A percentile compares a stretch with the other conserved stretches of the same genome.
Conservation (phyloP, 2,888 invertebrate species). For the Yponomeuta evonymella region DNA sequence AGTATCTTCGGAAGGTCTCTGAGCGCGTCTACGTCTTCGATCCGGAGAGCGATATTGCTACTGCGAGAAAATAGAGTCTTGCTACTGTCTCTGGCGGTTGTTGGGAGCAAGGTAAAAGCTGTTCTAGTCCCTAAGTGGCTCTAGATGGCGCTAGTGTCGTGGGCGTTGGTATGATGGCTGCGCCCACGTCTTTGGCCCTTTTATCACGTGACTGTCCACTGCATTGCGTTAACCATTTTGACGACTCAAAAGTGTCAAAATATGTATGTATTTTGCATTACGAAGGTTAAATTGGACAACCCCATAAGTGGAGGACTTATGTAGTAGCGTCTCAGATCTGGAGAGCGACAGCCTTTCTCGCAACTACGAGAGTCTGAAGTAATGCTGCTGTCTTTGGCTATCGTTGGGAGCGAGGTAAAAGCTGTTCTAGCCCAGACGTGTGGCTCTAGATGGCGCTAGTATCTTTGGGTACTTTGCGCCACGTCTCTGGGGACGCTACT, state of each 20-base stretch:
- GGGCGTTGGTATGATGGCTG: constrained; percentile 85
- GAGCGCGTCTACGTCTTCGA: constrained; percentile 80
- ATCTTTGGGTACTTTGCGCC: too few species aligned
- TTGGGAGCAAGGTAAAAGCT: constrained; percentile 76
- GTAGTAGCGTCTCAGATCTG: constrained; percentile 54
- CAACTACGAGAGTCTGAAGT: constrained; percentile 82
- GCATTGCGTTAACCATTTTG: too few species aligned
- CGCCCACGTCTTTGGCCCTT: constrained; percentile 76
- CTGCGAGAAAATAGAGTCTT: constrained; percentile 83
- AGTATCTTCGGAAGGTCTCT: too few species aligned
- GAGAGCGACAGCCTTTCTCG: constrained; percentile 72
- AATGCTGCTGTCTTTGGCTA: constrained; percentile 82
- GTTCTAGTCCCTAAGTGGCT: neutral
- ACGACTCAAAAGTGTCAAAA: too few species aligned
- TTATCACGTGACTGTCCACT: too few species aligned
- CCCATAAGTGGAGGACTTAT: too few species aligned
- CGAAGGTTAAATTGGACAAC: too few species aligned
- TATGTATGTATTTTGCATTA: too few species aligned
- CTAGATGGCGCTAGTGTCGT: neutral
- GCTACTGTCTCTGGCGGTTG: constrained; percentile 81
- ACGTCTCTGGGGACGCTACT: constrained; percentile 66
- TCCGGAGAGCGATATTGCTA: constrained; percentile 73
- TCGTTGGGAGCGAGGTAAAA: constrained; percentile 78
- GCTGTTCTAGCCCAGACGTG: too few species aligned
- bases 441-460: too few species aligned